Conservation (phyloP, 2,797 vertebrate genomes). For the Halcyon leucocephala region DNA sequence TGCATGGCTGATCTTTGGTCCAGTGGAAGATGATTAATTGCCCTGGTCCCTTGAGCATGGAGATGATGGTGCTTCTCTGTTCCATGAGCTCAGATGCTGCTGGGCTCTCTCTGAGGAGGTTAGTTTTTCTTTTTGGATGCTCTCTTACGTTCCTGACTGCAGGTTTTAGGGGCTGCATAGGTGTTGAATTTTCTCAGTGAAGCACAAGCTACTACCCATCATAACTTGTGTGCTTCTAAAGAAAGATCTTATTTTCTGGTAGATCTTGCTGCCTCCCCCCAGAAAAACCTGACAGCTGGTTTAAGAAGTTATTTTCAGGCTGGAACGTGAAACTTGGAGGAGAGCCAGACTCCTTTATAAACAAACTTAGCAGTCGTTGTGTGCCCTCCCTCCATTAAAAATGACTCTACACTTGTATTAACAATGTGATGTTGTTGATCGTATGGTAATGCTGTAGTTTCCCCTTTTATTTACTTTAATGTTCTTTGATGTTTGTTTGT, state of each 20-base stretch:
- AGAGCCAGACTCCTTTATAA: conserved; percentile 33
- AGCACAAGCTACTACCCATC: neutral
- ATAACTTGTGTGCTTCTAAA: neutral
- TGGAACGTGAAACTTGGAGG: conserved; percentile 55
- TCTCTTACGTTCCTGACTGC: neutral
- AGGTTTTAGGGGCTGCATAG: neutral
- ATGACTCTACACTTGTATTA: neutral
- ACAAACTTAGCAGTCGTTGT: neutral
- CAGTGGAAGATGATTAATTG: neutral
- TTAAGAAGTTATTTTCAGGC: conserved; percentile 65
- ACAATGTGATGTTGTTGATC: neutral
- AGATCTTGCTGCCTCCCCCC: neutral
- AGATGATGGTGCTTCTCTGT: neutral
- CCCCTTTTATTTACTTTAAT: neutral
- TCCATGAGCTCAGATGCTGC: accelerated
- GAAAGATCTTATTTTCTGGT: neutral
- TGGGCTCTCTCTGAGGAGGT: neutral
- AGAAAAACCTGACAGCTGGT: conserved; percentile 39
- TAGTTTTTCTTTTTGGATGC: neutral
- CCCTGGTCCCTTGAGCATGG: neutral
- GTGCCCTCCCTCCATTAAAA: neutral
- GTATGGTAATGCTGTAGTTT: neutral
- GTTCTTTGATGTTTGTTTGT: neutral
- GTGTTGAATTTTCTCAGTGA: neutral
- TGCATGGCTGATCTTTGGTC: neutral